A percentile compares a stretch with the other conserved stretches of the same genome.
Evolutionary conservation across 2,888 invertebrate species (phyloP).

Genomic region (Nomada goodeniana): DNA sequence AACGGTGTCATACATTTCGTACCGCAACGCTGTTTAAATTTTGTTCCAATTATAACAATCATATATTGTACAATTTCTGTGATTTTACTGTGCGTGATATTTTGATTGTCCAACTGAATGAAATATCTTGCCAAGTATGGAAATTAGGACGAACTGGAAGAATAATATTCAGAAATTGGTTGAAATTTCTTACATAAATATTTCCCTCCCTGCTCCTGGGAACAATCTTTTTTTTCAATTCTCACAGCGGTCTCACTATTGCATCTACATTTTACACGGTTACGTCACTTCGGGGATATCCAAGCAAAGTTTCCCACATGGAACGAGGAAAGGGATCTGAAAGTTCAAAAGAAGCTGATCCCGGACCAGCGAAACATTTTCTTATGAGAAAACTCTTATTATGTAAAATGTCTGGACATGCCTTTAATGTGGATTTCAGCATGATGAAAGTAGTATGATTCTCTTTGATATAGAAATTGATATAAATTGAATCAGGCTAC

Average conservation of each 20-base stretch:
- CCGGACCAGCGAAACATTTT: background rate
- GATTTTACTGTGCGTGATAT: no score
- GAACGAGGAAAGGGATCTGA: background rate
- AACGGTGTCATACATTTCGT: no score
- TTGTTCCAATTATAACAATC: no score
- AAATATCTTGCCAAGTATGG: no score
- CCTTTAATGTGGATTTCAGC: background rate
- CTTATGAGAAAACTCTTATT: background rate
- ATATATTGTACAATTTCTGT: no score
- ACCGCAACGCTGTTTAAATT: no score
- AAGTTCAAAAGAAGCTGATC: constrained; percentile 12
- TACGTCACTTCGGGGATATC: constrained; percentile 21
- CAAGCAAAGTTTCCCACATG: constrained; percentile 24
- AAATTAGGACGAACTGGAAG: no score
- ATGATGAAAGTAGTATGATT: background rate
- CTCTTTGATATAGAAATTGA: background rate
- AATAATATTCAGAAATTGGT: background rate
- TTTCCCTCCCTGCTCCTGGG: background rate
- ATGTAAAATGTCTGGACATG: background rate
- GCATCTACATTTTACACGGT: background rate
- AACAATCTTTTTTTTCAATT: constrained; percentile 21
- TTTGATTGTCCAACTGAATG: no score
- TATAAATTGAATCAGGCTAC: no score
- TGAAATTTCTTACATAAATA: background rate
- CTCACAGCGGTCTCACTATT: constrained; percentile 7